Conservation (phyloP, 2,888 invertebrate genomes). For the Nineta flava region DNA sequence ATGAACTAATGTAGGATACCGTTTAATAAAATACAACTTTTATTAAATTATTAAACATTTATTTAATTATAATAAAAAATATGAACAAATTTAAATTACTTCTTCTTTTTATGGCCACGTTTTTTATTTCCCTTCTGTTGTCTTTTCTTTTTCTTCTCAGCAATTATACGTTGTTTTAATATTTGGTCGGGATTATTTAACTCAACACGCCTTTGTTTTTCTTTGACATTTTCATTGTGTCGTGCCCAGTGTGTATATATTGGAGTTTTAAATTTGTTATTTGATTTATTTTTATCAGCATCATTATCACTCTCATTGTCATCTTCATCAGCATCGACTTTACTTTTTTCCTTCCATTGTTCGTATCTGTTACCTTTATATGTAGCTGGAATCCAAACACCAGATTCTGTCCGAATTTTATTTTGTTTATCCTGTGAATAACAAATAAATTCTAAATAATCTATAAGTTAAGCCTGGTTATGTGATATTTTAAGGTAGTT, state of each 20-base stretch:
- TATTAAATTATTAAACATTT: no score
- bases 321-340: conserved; percentile 30
- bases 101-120: conserved; percentile 24
- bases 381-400: conserved; percentile 82
- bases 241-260: conserved; percentile 61
- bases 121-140: conserved; percentile 31
- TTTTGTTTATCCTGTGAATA: conserved; percentile 38
- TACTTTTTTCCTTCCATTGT: conserved; percentile 68
- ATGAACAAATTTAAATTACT: neutral
- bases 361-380: conserved; percentile 84
- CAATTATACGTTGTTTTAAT: conserved; percentile 49
- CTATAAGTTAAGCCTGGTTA: no score
- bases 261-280: conserved; percentile 20
- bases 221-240: conserved; percentile 56
- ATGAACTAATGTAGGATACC: no score
- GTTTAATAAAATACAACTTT: no score
- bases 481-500: no score
- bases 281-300: conserved; percentile 6
- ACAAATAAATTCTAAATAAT: no score
- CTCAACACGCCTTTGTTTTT: conserved; percentile 41
- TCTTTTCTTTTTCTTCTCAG: conserved; percentile 43
- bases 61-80: no score
- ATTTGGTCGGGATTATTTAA: conserved; percentile 61
- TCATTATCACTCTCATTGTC: conserved; percentile 30
- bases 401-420: conserved; percentile 91